Percentiles rank a stretch among this genome's conserved stretches.
Conservation (phyloP, 2,888 invertebrate genomes). For the Phengaris arion region DNA sequence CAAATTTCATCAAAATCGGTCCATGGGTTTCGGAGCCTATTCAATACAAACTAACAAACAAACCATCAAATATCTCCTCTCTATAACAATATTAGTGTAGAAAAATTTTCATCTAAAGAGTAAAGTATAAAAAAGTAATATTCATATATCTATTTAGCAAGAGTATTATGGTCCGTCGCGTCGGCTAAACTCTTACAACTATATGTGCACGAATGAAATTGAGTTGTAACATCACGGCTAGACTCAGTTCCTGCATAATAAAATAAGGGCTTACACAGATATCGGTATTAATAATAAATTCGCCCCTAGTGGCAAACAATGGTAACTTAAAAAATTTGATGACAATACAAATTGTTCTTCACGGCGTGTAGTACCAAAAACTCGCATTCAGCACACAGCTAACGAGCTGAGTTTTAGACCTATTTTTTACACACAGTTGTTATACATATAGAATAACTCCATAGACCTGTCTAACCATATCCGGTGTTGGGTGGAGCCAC, state of each 20-base stretch:
- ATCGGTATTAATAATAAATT: background rate
- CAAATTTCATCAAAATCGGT: no score
- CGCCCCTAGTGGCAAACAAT: no score
- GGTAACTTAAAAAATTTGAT: no score
- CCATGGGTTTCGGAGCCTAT: no score
- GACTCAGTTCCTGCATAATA: conserved; percentile 6
- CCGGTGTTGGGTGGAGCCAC: no score
- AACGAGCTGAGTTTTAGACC: no score
- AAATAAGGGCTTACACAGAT: conserved; percentile 1
- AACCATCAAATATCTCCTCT: background rate
- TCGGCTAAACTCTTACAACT: background rate
- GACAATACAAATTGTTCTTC: no score
- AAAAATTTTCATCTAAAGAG: background rate
- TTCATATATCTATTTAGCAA: background rate
- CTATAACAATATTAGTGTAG: background rate
- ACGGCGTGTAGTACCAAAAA: no score
- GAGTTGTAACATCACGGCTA: conserved; percentile 3
- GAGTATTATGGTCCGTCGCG: background rate
- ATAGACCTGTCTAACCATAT: no score
- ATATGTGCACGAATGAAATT: background rate
- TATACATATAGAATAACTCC: no score
- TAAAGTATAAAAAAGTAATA: conserved; percentile 8
- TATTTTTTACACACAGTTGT: no score
- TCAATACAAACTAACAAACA: background rate
- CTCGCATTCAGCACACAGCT: no score